A percentile compares a stretch with the other conserved stretches of the same genome.
These are phyloP conservation scores for Perca fluviatilis DNA, from an alignment of 2,113 vertebrate species.

Conservation along the genomic window DNA sequence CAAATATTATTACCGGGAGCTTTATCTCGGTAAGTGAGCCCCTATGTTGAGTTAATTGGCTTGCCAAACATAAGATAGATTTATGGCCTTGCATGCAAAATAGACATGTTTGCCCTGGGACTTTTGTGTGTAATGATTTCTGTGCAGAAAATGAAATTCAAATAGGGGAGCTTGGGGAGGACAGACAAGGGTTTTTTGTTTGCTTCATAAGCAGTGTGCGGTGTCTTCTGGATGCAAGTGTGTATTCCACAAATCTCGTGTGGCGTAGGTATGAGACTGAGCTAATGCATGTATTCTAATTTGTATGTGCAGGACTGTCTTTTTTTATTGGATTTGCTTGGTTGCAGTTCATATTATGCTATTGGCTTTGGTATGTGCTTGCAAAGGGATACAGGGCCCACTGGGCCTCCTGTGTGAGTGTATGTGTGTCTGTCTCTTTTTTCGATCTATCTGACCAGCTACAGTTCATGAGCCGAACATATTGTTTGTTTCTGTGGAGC, in stretches of 20 bases:
- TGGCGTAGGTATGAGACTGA: conserved; percentile 64
- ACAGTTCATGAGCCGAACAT: conserved; percentile 44
- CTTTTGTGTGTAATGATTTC: conserved; percentile 71
- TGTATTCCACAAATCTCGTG: conserved; percentile 60
- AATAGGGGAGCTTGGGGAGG: conserved; percentile 62
- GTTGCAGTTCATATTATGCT: conserved; percentile 63
- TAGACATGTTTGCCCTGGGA: conserved; percentile 59
- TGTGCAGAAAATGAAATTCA: conserved; percentile 77
- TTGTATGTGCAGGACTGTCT: conserved; percentile 53
- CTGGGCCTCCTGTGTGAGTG: conserved; percentile 35
- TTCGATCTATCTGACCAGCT: conserved; percentile 43
- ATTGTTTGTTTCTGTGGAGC: conserved; percentile 66
- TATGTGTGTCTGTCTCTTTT: conserved; percentile 19
- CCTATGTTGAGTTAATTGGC: conserved; percentile 70
- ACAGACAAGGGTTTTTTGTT: conserved; percentile 56
- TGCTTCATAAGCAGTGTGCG: conserved; percentile 53
- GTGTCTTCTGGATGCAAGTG: conserved; percentile 40
- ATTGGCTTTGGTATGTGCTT: conserved; percentile 52
- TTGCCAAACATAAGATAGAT: conserved; percentile 58
- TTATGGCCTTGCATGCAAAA: conserved; percentile 59
- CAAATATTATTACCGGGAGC: conserved; percentile 56
- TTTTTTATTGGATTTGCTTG: conserved; percentile 71
- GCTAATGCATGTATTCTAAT: conserved; percentile 66
- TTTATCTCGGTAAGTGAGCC: conserved; percentile 38
- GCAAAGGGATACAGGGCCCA: conserved; percentile 37